A percentile compares a stretch with the other conserved stretches of the same genome.
Evolutionary conservation across 1,140 invertebrate genomes (phyloP).

Genomic region (Cyclargus thomasi): DNA sequence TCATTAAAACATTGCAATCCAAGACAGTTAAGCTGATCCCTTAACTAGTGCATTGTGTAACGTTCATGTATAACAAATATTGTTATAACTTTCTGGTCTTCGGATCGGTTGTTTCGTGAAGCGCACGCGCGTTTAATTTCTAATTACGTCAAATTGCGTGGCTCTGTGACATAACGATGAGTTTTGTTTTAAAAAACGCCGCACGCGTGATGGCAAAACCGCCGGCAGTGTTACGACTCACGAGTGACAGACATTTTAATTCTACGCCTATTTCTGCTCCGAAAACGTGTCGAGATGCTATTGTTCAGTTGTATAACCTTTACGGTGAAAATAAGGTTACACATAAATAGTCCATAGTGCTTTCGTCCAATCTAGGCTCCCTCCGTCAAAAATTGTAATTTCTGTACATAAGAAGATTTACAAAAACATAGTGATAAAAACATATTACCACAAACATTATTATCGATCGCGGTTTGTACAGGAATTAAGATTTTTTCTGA

Average conservation of each 20-base stretch:
- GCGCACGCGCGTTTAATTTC: constrained; percentile 48
- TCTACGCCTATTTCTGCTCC: constrained; percentile 29
- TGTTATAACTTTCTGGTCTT: constrained; percentile 8
- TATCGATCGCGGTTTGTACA: no score
- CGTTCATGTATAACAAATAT: constrained; percentile 6
- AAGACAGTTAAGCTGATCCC: neutral
- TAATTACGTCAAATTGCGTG: constrained; percentile 66
- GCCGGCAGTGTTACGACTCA: neutral
- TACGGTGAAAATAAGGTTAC: neutral
- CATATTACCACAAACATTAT: no score
- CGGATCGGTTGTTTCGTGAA: constrained; percentile 35
- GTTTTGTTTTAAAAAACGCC: constrained; percentile 39
- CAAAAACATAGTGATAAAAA: no score
- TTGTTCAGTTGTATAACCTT: neutral
- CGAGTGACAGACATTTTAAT: constrained; percentile 11
- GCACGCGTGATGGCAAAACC: constrained; percentile 26
- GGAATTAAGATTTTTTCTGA: no score
- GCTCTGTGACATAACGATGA: constrained; percentile 59
- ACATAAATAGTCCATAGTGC: no score
- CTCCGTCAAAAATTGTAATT: no score
- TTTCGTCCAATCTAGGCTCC: no score
- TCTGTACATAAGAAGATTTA: no score
- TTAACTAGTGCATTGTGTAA: neutral
- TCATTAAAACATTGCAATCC: neutral
- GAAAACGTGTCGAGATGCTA: neutral